These are phyloP conservation scores for Entomyzon cyanotis DNA, from an alignment of 2,113 vertebrate genomes.

Conservation along the genomic window DNA sequence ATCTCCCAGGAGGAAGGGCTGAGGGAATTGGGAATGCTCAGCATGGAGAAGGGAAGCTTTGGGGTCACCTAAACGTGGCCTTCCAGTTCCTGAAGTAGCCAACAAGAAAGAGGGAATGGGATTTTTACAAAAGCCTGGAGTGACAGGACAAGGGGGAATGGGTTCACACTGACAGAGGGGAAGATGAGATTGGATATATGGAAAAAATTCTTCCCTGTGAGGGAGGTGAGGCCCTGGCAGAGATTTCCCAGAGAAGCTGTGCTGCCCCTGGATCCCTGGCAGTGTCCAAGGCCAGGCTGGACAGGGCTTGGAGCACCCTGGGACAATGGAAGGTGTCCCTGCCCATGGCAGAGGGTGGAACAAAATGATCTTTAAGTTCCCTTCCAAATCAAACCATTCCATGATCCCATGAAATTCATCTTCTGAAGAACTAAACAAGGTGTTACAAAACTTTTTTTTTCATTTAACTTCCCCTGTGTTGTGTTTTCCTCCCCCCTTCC, in stretches of 20 bases:
- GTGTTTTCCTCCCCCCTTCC: not conserved
- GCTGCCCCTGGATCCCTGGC: not conserved
- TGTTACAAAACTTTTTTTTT: not conserved
- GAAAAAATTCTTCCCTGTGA: not conserved
- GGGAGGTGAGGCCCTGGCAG: rapidly evolving
- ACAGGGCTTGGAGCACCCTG: rapidly evolving
- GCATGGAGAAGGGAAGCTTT: not conserved
- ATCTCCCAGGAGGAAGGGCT: not conserved
- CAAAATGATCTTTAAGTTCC: not conserved
- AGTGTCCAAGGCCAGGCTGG: not conserved
- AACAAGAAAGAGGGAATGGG: not conserved
- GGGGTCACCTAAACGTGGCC: not conserved
- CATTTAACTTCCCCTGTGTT: not conserved
- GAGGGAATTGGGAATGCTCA: not conserved
- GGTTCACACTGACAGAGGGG: not conserved
- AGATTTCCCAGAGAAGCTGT: not conserved
- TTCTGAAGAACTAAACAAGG: not conserved
- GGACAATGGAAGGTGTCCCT: not conserved
- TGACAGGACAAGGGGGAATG: not conserved
- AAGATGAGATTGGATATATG: not conserved
- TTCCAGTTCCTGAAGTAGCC: not conserved
- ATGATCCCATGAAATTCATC: not conserved
- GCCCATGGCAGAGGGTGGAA: not conserved
- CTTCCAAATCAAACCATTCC: not conserved
- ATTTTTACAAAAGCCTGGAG: not conserved